Percentiles rank a stretch among this genome's conserved stretches.
Conservation (phyloP, 2,113 vertebrate species). For the Zosterops lateralis region DNA sequence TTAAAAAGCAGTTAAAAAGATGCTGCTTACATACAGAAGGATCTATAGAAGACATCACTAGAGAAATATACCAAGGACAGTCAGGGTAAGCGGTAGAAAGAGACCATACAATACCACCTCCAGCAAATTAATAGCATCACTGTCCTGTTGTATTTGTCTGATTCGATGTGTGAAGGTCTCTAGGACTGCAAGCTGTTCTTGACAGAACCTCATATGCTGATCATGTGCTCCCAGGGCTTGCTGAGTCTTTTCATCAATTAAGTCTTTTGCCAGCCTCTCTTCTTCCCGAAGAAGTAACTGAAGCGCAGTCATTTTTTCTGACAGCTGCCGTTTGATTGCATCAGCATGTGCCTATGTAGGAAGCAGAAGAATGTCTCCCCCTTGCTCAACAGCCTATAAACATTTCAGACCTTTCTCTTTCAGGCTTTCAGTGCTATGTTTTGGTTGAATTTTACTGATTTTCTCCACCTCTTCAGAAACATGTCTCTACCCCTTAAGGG, state of each 20-base stretch:
- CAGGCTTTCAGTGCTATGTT: background rate
- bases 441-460: background rate
- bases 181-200: conserved; percentile 24
- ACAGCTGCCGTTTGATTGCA: conserved; percentile 64
- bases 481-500: background rate
- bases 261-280: conserved; percentile 62
- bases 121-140: conserved; percentile 54
- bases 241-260: conserved; percentile 66
- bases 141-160: conserved; percentile 47
- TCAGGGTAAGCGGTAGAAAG: background rate
- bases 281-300: conserved; percentile 71
- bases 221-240: conserved; percentile 49
- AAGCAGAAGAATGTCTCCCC: background rate
- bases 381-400: background rate
- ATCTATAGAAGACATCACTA: background rate
- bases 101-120: conserved; percentile 57
- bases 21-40: background rate
- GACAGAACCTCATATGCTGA: conserved; percentile 38
- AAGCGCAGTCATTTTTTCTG: conserved; percentile 61
- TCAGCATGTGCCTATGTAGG: conserved; percentile 40
- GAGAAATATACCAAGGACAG: background rate
- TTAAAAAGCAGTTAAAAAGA: background rate
- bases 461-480: background rate
- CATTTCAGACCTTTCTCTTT: background rate
- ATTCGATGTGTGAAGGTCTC: conserved; percentile 28